Conservation (phyloP, 1,140 invertebrate genomes). For the Eulimnadia texana region DNA sequence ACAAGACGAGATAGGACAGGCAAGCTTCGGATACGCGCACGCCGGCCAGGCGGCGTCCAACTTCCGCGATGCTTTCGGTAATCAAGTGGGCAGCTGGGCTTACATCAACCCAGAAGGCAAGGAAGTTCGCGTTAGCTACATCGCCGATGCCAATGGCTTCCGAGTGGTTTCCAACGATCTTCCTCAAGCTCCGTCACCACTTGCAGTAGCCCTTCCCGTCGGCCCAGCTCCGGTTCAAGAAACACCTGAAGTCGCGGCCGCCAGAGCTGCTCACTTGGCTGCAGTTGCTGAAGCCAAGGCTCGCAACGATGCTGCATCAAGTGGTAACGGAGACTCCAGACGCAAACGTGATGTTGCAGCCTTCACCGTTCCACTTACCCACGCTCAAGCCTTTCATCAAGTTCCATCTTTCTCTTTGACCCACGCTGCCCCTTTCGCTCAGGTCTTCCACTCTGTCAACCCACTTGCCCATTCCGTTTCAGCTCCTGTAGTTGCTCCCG, state of each 20-base stretch:
- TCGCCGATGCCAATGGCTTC: conserved; percentile 25
- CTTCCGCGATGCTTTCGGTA: conserved; percentile 21
- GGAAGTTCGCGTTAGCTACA: conserved; percentile 22
- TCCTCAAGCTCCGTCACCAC: conserved; percentile 4
- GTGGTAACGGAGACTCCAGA: conserved; percentile 7
- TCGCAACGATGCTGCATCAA: conserved; percentile 5
- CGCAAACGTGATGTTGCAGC: conserved; percentile 13
- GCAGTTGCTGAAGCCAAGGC: conserved; percentile 24
- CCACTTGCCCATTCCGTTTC: conserved; percentile 22
- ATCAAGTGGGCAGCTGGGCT: conserved; percentile 14
- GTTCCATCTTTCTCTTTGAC: neutral
- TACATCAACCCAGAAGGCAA: conserved; percentile 16
- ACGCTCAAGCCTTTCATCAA: neutral
- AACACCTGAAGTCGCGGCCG: conserved; percentile 16
- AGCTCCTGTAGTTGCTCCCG: conserved; percentile 19
- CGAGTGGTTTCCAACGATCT: conserved; percentile 19
- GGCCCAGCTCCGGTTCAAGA: conserved; percentile 16
- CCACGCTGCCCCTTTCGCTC: neutral
- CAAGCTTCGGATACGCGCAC: conserved; percentile 38
- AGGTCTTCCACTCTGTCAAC: neutral
- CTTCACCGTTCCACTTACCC: neutral
- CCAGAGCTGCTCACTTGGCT: conserved; percentile 27
- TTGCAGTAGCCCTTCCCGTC: conserved; percentile 43
- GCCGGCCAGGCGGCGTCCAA: conserved; percentile 34
- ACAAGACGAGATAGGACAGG: conserved; percentile 45